phyloP scores from a whole-genome alignment of 1,140 invertebrate species.

The Bradynema listronoti region DNA sequence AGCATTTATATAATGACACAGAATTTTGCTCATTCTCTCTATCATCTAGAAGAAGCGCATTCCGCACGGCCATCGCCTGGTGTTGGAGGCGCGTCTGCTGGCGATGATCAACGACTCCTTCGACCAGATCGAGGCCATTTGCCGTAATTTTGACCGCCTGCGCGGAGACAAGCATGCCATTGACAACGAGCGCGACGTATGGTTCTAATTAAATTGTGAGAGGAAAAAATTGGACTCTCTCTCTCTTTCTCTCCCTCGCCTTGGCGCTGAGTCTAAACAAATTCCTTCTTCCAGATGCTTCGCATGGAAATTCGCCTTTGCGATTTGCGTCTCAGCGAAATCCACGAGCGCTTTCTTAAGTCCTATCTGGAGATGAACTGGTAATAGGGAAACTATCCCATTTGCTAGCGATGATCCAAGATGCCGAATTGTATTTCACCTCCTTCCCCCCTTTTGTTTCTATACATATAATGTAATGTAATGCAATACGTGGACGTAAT shows the following conservation, averaged over 20 bases:
- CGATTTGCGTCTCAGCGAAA: slow-evolving; percentile 38
- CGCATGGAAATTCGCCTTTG: slow-evolving; percentile 47
- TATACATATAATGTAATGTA: no score
- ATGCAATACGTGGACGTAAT: no score
- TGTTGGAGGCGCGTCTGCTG: slow-evolving; percentile 38
- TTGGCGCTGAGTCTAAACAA: background rate
- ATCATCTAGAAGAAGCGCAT: slow-evolving; percentile 35
- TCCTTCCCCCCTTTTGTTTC: no score
- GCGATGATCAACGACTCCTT: slow-evolving; percentile 32
- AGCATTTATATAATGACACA: slow-evolving; percentile 4
- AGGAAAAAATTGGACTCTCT: no score
- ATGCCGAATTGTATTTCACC: no score
- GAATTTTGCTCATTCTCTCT: slow-evolving; percentile 23
- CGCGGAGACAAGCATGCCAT: slow-evolving; percentile 24
- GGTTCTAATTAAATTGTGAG: background rate
- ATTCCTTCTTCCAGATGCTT: slow-evolving; percentile 20
- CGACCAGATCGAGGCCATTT: slow-evolving; percentile 42
- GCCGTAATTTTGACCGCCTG: slow-evolving; percentile 35
- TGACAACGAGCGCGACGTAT: slow-evolving; percentile 35
- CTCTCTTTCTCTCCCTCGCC: no score
- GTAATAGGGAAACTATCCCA: no score
- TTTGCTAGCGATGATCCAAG: no score
- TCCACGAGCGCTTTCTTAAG: slow-evolving; percentile 45
- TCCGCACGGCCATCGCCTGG: slow-evolving; percentile 42
- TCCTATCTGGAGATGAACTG: slow-evolving; percentile 51